These are phyloP conservation scores for Triops longicaudatus DNA, from an alignment of 1,140 invertebrate species.

Conservation along the genomic window DNA sequence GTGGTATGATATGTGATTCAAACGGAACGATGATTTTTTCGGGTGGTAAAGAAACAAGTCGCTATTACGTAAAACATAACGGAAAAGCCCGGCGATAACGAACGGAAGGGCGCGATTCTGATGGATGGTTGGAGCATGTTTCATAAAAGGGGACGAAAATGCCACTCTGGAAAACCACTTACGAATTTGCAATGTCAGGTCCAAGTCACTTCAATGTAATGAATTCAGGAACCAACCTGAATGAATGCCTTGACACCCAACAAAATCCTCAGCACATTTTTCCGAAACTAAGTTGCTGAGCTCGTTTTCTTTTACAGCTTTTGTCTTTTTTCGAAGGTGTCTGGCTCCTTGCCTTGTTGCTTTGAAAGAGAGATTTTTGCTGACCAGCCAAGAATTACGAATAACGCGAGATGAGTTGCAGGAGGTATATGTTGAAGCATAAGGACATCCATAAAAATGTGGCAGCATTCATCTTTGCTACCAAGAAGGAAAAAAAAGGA, in stretches of 20 bases:
- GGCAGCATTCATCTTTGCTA: background rate
- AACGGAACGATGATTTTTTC: background rate
- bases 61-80: background rate
- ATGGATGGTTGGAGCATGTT: background rate
- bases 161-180: conserved; percentile 3
- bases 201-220: background rate
- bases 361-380: background rate
- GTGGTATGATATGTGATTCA: background rate
- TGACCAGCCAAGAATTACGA: background rate
- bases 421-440: conserved; percentile 12
- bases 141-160: background rate
- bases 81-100: too few relatives aligned
- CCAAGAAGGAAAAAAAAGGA: background rate
- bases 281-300: background rate
- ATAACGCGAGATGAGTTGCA: background rate
- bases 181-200: background rate
- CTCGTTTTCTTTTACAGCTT: background rate
- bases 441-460: background rate
- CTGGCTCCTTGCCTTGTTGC: background rate
- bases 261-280: background rate
- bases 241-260: background rate
- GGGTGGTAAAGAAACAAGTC: background rate
- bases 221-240: background rate
- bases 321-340: background rate
- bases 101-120: background rate